These are phyloP conservation scores for Gymnocheta viridis DNA, from an alignment of 2,888 invertebrate species.

Conservation along the genomic window DNA sequence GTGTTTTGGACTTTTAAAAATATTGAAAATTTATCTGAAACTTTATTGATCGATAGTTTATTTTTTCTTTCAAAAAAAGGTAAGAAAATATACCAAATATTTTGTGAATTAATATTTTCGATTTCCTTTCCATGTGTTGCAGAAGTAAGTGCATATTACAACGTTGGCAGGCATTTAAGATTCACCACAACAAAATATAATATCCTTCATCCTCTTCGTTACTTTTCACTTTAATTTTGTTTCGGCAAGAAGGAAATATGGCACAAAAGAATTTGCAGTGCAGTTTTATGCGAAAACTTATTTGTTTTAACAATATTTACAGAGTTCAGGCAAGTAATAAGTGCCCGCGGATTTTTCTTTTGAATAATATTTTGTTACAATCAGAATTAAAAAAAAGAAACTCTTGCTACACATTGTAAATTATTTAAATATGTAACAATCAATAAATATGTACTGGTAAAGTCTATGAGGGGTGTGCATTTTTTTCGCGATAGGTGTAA, in stretches of 20 bases:
- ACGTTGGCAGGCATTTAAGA: no score
- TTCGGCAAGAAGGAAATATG: background rate
- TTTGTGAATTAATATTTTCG: no score
- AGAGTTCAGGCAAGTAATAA: slow-evolving; percentile 1
- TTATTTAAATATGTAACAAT: slow-evolving; percentile 26
- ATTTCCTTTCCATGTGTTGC: no score
- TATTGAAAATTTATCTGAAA: no score
- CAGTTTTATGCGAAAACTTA: background rate
- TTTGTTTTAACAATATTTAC: background rate
- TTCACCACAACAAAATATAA: background rate
- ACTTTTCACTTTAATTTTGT: background rate
- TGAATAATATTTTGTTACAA: background rate
- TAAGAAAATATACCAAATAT: no score
- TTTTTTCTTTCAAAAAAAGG: no score
- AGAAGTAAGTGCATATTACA: no score
- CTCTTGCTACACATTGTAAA: slow-evolving; percentile 29
- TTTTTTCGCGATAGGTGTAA: background rate
- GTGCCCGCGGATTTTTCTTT: background rate
- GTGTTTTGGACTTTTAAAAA: no score
- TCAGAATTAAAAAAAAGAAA: background rate
- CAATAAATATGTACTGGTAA: slow-evolving; percentile 1
- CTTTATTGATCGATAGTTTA: no score
- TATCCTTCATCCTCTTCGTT: background rate
- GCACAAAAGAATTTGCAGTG: background rate
- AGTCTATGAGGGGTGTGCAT: background rate